These are phyloP conservation scores for Microctonus hyperodae DNA, from an alignment of 2,888 invertebrate species.

Conservation along the genomic window DNA sequence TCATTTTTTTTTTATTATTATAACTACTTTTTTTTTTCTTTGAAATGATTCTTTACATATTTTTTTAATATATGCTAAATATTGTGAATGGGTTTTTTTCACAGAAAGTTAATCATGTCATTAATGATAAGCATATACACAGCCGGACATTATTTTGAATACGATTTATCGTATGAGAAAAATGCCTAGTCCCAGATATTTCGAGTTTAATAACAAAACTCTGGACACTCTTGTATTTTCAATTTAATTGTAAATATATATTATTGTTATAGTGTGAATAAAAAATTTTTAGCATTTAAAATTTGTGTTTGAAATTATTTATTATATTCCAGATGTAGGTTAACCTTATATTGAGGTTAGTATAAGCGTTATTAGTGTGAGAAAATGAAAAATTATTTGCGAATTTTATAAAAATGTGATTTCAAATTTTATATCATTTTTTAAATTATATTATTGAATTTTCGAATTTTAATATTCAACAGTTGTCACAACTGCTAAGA, in stretches of 20 bases:
- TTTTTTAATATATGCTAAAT: neutral
- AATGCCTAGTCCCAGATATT: neutral
- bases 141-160: neutral
- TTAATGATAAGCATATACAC: neutral
- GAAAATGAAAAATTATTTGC: too few relatives aligned
- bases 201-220: neutral
- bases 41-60: neutral
- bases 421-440: too few relatives aligned
- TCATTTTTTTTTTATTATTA: neutral
- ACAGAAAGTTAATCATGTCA: conserved; percentile 1
- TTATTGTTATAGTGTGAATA: conserved; percentile 58
- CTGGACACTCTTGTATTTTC: conserved; percentile 41
- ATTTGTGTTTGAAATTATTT: neutral
- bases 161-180: neutral
- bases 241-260: conserved; percentile 56
- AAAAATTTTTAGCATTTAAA: conserved; percentile 50
- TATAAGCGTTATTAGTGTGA: too few relatives aligned
- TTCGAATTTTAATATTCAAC: too few relatives aligned
- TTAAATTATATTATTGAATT: too few relatives aligned
- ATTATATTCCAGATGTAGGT: neutral
- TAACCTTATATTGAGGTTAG: too few relatives aligned
- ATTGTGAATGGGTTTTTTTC: neutral
- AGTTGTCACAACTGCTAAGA: too few relatives aligned
- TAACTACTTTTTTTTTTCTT: neutral
- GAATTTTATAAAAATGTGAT: too few relatives aligned